Evolutionary conservation across 2,113 vertebrate genomes (phyloP).

Genomic region (Hydropotes inermis): DNA sequence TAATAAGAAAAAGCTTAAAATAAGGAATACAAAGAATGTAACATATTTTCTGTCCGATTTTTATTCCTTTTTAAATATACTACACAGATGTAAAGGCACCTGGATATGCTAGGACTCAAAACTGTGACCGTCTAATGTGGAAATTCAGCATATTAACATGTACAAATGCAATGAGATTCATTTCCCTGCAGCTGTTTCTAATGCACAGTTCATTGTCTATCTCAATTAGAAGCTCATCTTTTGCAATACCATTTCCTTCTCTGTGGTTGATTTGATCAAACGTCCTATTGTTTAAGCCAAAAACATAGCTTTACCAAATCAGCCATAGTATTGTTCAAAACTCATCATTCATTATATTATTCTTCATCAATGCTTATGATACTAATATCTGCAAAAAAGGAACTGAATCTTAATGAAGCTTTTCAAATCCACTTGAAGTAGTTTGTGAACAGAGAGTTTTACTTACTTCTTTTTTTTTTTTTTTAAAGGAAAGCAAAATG

Average conservation of each 20-base stretch:
- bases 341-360: slow-evolving; percentile 62
- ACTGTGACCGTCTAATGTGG: slow-evolving; percentile 57
- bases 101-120: slow-evolving; percentile 61
- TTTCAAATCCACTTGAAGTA: slow-evolving; percentile 66
- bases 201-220: slow-evolving; percentile 69
- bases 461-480: neutral
- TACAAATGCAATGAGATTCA: slow-evolving; percentile 39
- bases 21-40: slow-evolving; percentile 22
- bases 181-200: slow-evolving; percentile 71
- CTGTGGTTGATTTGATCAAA: slow-evolving; percentile 77
- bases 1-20: slow-evolving; percentile 29
- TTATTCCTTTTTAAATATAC: slow-evolving; percentile 66
- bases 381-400: slow-evolving; percentile 67
- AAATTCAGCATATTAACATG: slow-evolving; percentile 63
- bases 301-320: slow-evolving; percentile 77
- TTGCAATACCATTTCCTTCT: slow-evolving; percentile 66
- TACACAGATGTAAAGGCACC: slow-evolving; percentile 72
- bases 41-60: slow-evolving; percentile 52
- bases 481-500: slow-evolving; percentile 47
- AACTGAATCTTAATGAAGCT: slow-evolving; percentile 62
- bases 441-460: slow-evolving; percentile 52
- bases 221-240: slow-evolving; percentile 72
- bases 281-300: slow-evolving; percentile 68
- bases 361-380: slow-evolving; percentile 64
- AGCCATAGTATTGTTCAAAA: slow-evolving; percentile 70